Evolutionary conservation across 2,888 invertebrate species (phyloP).

Genomic region (Mantis religiosa): DNA sequence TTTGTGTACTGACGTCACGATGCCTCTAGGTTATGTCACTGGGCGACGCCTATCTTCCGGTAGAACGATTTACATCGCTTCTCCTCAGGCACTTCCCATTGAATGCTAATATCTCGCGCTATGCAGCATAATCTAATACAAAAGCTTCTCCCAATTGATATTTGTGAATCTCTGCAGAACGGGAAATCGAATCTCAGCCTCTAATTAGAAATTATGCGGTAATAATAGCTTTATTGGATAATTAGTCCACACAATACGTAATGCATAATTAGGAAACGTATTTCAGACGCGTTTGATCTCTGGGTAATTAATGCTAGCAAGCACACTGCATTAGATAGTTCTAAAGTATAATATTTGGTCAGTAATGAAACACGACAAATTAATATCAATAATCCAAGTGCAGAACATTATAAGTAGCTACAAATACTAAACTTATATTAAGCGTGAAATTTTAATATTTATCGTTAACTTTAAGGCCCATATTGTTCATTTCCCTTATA

Average conservation of each 20-base stretch:
- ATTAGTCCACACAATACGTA: not conserved
- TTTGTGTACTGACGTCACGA: not conserved
- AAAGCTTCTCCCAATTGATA: not conserved
- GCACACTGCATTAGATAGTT: not conserved
- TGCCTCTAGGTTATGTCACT: not conserved
- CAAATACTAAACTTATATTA: too few species aligned
- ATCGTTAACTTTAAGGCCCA: too few species aligned
- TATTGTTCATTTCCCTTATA: too few species aligned
- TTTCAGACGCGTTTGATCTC: not conserved
- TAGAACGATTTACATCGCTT: not conserved
- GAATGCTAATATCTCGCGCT: not conserved
- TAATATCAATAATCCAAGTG: too few species aligned
- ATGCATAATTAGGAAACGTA: not conserved
- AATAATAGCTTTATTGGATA: not conserved
- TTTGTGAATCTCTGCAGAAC: not conserved
- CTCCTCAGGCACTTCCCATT: not conserved
- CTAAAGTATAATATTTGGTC: too few species aligned
- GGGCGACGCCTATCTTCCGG: not conserved
- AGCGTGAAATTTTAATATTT: too few species aligned
- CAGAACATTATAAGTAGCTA: too few species aligned
- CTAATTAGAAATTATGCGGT: not conserved
- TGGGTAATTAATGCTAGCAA: not conserved
- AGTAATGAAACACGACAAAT: too few species aligned
- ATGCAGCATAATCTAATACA: not conserved
- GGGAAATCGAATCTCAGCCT: not conserved